Evolutionary conservation across 2,797 vertebrate species (phyloP).

Genomic region (Manis javanica): DNA sequence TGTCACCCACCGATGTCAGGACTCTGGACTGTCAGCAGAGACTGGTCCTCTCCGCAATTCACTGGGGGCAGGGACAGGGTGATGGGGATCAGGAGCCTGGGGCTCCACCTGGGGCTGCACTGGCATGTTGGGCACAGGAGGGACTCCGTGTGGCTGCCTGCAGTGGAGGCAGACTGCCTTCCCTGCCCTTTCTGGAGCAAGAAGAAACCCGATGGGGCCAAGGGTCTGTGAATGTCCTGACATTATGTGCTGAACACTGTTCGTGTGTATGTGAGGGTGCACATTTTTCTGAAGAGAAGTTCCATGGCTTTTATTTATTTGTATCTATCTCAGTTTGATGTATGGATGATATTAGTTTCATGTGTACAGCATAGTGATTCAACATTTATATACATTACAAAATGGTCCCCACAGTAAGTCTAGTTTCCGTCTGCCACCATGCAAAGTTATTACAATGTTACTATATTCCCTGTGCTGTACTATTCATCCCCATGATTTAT

Average conservation of each 20-base stretch:
- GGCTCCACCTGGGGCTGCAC: background rate
- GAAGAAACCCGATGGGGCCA: background rate
- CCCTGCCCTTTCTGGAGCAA: background rate
- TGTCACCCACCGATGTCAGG: background rate
- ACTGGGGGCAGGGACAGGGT: background rate
- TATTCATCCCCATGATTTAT: no score
- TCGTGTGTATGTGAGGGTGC: background rate
- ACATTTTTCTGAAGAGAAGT: background rate
- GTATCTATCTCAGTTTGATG: no score
- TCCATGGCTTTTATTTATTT: background rate
- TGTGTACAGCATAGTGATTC: no score
- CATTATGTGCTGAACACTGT: fast-evolving
- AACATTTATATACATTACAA: no score
- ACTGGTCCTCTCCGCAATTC: background rate
- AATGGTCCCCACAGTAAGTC: no score
- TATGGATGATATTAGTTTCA: no score
- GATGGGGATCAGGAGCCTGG: background rate
- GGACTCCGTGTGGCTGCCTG: background rate
- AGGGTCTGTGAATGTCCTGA: background rate
- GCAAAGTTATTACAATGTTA: no score
- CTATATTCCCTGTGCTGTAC: no score
- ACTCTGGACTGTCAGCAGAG: background rate
- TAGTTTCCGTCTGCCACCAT: no score
- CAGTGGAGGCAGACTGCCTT: background rate
- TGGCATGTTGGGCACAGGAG: fast-evolving